Base-by-base conservation (phyloP, 2,797 vertebrate species). In the Taenioides sp. region DNA sequence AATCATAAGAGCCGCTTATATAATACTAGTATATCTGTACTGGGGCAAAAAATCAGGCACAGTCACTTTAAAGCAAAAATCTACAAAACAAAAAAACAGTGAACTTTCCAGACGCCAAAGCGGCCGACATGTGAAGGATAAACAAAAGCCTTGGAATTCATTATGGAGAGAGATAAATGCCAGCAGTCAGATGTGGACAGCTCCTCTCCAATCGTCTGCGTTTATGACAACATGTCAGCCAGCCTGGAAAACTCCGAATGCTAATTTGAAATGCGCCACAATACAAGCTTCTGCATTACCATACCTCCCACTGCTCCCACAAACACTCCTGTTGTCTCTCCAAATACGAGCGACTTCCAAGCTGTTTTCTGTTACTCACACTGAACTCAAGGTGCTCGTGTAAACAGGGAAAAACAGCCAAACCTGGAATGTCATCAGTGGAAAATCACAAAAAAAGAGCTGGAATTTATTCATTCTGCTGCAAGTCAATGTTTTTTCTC, bases 161-260 rank as follows among this genome's bases (percentile, higher is more conserved):
- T 82, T 79, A 81, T 28, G 80, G 69, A 37, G 17, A 28, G 73
- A 77, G 77, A 81, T 84, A 81, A 89, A 88, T 65, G 73, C 49
- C 77, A 74, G 69, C 57, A 81, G 79, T 84, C 78, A 81, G 34
- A 80, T 62, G 55, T 73, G 84, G 78, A 76, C 73, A 79, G 79
- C 72, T 80, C 73, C 71, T 80, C 72, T 74, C 76, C 79, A 67
- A 84, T 86, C 80, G 86, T 84, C 74, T 76, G 84, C 85, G 67
- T 82, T 78, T 64, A 70, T 88, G 83, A 83, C 78, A 87, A 80
- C 66, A 59, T 65, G 69, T 77, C 59, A 70, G 9, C 63, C 22
- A 71, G 82, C 82, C 72, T 52, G 65, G 71, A 69, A 78, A 84
- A 76, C 76, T 84, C 27, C 64, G 75, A 81, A 82, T 80, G 84